Evolutionary conservation across 2,113 vertebrate species (phyloP), one percentile per base, ranked within the genome.

Genomic region (Phocoena sinus): DNA sequence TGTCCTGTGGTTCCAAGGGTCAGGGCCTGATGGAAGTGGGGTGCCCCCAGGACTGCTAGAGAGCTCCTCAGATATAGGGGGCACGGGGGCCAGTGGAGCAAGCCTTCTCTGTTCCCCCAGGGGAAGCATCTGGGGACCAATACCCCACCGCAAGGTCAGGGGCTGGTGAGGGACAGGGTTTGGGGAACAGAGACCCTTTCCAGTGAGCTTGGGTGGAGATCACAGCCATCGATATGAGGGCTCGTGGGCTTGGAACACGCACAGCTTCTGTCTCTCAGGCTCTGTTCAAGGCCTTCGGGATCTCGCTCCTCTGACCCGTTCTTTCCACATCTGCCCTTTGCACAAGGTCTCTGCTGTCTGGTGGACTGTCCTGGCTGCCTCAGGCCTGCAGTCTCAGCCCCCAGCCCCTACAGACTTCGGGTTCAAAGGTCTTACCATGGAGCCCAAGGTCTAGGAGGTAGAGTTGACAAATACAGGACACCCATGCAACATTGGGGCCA

Each of bases 181-280:
- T 77, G 63, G 63, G 68, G 60, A 77, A 13, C 26, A 84, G 71
- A 80, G 50, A 85, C 36, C 7, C 68, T 92, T 53, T 80, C 23
- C 15, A 28, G 8, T 12, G 60, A 56, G 21, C n/a, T 20, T 33
- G 26, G n/a, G 58, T 20, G 11, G 60, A 25, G 47, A 21, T 36
- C 60, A 23, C 9, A 1, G 18, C 3, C 33, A 18, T 17, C 25
- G 82, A 44, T 6, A 0, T 31, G 70, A 38, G 31, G 10, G 12
- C 41, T 38, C 11, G 8, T 4, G 3, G 28, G 17, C 38, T 3
- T 5, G 6, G 31, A 15, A 21, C 25, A 3, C 7, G 1, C 1
- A 6, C 9, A 38, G 82, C 70, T 38, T 36, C 70, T 91, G 68
- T 33, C 36, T 67, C 28, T 26, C 9, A 41, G 70, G 65, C 25